Base-by-base conservation (phyloP, 1,140 invertebrate genomes). In the Dendrolimus kikuchii region DNA sequence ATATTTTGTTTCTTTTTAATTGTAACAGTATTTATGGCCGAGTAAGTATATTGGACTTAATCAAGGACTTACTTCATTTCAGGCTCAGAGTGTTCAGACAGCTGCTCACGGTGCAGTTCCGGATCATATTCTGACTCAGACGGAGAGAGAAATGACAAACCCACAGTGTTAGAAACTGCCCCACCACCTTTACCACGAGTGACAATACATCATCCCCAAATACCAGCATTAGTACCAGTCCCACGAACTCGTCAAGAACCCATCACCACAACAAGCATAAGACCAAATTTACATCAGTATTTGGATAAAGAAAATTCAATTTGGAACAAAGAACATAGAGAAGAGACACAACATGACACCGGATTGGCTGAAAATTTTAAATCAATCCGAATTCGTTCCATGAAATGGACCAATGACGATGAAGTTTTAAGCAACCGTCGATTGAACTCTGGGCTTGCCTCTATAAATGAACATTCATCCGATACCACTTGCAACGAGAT, bases 231-330 rank as follows among this genome's bases (percentile, higher is more conserved):
- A 2, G 55, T 80, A 40, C 69, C 79, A 6, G 77, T 83, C 0
- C 74, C 81, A 2, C 68, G 79, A 51, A 53, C 71, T 7, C 78
- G 68, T 10, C 59, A 70, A 4, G 72, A 82, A 46, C 66, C 76
- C 2, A 67, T 65, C 8, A 77, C 77, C 2, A 74, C 79, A 0
- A 67, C 58, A 39, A 82, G 79, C 53, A 83, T 86, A 50, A 65
- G 81, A 50, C 82, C 82, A 0, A 83, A 84, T 45, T 49, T 84
- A 39, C 82, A 86, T 46, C 82, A 86, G 45, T 86, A 86, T 46
- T 55, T 86, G 57, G 83, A 84, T 41, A 66, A 77, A 60, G 80
- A 81, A 54, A 78, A 68, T 44, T 81, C 78, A 37, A 79, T 83
- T 61, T 86, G 82, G 82, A 71, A 66, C 7, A 81, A 64, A 7